These are phyloP conservation scores for Amphiprion clarkii DNA, from an alignment of 2,797 vertebrate species.

Conservation along the genomic window DNA sequence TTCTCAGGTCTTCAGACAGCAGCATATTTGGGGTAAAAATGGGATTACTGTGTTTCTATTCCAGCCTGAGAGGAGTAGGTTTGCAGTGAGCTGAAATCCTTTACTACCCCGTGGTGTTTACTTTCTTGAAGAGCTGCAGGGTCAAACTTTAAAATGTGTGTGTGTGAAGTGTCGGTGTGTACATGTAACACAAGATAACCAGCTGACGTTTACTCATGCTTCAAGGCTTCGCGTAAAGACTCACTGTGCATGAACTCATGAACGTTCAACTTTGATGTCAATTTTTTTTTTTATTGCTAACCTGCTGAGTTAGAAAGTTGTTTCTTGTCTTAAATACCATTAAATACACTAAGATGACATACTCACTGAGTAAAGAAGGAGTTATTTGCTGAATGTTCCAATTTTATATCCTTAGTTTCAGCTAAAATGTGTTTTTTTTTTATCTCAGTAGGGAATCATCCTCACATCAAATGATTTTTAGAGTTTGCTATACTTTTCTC, in stretches of 20 bases:
- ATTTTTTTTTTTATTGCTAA: no score
- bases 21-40: constrained; percentile 17
- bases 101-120: constrained; percentile 11
- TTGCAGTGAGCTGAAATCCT: constrained; percentile 21
- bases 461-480: background rate
- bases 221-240: background rate
- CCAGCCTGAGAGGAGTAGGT: constrained; percentile 27
- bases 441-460: background rate
- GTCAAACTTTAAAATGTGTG: background rate
- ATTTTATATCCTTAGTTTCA: background rate
- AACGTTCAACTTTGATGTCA: background rate
- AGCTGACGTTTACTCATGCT: background rate
- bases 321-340: no score
- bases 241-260: background rate
- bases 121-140: constrained; percentile 3
- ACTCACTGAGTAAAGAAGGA: no score
- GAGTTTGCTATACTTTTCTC: background rate
- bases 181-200: no score
- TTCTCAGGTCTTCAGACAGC: constrained; percentile 22
- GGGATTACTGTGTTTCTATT: constrained; percentile 36
- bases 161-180: no score
- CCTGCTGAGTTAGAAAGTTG: no score
- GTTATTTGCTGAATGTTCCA: background rate
- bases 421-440: background rate
- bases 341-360: background rate